Percentiles rank a stretch among this genome's conserved stretches.
These are phyloP conservation scores for Calephelis virginiensis DNA, from an alignment of 1,140 invertebrate genomes.

Conservation along the genomic window DNA sequence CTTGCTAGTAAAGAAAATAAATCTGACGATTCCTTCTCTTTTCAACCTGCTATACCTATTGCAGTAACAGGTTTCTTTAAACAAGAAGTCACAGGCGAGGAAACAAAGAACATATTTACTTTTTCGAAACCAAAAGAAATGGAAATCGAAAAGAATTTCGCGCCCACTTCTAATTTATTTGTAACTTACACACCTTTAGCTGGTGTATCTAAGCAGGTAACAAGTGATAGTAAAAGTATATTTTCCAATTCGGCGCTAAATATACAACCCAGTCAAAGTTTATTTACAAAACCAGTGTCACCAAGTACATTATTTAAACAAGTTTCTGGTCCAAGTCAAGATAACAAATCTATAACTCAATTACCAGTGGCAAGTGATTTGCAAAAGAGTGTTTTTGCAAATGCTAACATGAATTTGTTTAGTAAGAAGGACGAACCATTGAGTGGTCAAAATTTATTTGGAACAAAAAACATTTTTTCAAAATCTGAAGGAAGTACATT, in stretches of 20 bases:
- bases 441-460: slow-evolving; percentile 11
- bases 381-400: slow-evolving; percentile 27
- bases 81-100: neutral
- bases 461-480: slow-evolving; percentile 39
- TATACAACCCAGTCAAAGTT: neutral
- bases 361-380: neutral
- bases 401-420: slow-evolving; percentile 33
- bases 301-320: slow-evolving; percentile 9
- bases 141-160: slow-evolving; percentile 21
- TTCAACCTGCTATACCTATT: slow-evolving; percentile 56
- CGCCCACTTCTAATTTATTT: slow-evolving; percentile 18
- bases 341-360: neutral
- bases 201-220: slow-evolving; percentile 19
- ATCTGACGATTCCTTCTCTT: slow-evolving; percentile 45
- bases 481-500: slow-evolving; percentile 30
- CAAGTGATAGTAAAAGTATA: slow-evolving; percentile 20
- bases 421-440: slow-evolving; percentile 17
- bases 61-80: neutral
- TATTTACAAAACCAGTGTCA: slow-evolving; percentile 9
- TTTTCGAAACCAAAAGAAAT: slow-evolving; percentile 22
- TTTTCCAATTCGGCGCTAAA: slow-evolving; percentile 4
- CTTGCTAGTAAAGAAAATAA: slow-evolving; percentile 28
- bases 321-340: neutral
- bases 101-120: slow-evolving; percentile 29
- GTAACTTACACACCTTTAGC: slow-evolving; percentile 34